These are phyloP conservation scores for Melanotaenia pygmaea DNA, from an alignment of 2,797 vertebrate species.

Conservation along the genomic window DNA sequence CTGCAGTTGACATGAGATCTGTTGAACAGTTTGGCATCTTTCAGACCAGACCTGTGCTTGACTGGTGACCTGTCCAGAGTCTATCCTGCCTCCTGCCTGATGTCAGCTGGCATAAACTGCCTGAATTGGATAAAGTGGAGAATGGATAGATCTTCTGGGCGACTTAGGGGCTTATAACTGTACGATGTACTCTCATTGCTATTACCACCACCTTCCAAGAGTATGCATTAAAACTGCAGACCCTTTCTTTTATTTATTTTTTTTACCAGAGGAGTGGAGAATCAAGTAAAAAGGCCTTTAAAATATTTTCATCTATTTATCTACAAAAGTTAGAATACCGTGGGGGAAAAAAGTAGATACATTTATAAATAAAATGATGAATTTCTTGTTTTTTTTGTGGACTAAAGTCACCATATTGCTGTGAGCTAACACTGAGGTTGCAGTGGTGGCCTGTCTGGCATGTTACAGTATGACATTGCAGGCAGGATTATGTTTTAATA, in stretches of 20 bases:
- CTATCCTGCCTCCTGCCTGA: too few relatives aligned
- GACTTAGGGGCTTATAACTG: too few relatives aligned
- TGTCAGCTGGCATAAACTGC: too few relatives aligned
- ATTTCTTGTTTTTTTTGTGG: conserved; percentile 13
- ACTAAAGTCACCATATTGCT: conserved; percentile 22
- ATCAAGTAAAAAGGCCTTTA: background rate
- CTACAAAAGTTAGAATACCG: background rate
- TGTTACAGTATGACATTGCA: conserved; percentile 58
- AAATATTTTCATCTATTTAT: background rate
- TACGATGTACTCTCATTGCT: too few relatives aligned
- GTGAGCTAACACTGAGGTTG: conserved; percentile 34
- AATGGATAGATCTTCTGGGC: too few relatives aligned
- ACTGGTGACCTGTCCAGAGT: too few relatives aligned
- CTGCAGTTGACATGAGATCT: too few relatives aligned
- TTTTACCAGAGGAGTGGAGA: background rate
- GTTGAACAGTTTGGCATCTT: too few relatives aligned
- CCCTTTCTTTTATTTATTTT: too few relatives aligned
- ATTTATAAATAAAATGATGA: background rate
- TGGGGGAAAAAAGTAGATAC: background rate
- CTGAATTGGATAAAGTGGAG: too few relatives aligned
- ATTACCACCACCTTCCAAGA: too few relatives aligned
- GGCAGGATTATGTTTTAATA: conserved; percentile 80
- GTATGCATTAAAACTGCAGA: background rate
- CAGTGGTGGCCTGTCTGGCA: conserved; percentile 49
- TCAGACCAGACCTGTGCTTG: too few relatives aligned